phyloP scores from a whole-genome alignment of 2,113 vertebrate species.

The Peromyscus polionotus region DNA sequence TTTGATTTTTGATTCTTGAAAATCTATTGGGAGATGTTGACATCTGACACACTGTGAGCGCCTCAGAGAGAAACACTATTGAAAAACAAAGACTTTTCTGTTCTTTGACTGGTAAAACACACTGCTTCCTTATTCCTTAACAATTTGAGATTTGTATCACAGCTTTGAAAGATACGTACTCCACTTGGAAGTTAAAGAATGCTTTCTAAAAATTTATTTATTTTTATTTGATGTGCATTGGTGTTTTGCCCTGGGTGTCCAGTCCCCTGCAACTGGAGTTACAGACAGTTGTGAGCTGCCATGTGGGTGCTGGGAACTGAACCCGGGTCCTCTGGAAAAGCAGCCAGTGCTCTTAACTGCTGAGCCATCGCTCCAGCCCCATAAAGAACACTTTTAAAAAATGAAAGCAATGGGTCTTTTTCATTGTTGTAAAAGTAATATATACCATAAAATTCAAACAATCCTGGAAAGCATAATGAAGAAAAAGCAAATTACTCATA shows the following conservation, averaged over 20 bases:
- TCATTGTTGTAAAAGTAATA: constrained; percentile 41
- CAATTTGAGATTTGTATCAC: constrained; percentile 45
- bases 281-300: neutral
- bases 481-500: constrained; percentile 7
- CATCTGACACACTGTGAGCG: constrained; percentile 24
- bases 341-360: neutral
- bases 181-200: constrained; percentile 44
- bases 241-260: neutral
- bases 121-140: constrained; percentile 2
- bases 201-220: constrained; percentile 11
- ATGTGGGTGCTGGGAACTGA: neutral
- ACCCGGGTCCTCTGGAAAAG: neutral
- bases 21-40: neutral
- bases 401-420: constrained; percentile 52
- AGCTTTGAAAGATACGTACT: constrained; percentile 62
- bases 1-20: constrained; percentile 55
- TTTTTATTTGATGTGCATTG: neutral
- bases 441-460: constrained; percentile 9
- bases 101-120: constrained; percentile 42
- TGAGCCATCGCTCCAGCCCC: neutral
- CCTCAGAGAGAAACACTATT: constrained; percentile 30
- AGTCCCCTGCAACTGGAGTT: neutral
- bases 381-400: constrained; percentile 46
- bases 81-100: constrained; percentile 43
- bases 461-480: constrained; percentile 40